Conservation (phyloP, 2,888 invertebrate species). For the Disparrhopalites patrizii region DNA sequence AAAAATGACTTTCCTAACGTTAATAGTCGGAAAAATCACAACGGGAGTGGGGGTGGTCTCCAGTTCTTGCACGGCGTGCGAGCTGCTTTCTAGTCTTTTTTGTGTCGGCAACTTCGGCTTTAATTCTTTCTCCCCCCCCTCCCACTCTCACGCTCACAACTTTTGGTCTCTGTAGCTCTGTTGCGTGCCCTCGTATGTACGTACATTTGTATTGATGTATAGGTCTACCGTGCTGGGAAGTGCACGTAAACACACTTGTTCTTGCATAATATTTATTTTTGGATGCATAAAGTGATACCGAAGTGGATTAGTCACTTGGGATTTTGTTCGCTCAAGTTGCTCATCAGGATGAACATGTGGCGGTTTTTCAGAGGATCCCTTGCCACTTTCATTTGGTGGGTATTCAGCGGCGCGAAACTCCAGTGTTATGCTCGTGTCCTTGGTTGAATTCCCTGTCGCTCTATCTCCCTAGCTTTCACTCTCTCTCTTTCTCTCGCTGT, state of each 20-base stretch:
- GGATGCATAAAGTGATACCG: slow-evolving; percentile 26
- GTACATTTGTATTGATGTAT: too few species aligned
- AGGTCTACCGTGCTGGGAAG: too few species aligned
- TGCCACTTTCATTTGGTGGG: slow-evolving; percentile 23
- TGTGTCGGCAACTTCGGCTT: too few species aligned
- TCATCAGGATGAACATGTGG: slow-evolving; percentile 27
- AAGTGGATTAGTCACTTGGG: slow-evolving; percentile 29
- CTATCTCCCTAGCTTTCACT: not conserved
- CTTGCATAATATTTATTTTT: slow-evolving; percentile 27
- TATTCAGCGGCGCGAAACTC: slow-evolving; percentile 11
- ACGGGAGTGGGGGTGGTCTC: not conserved
- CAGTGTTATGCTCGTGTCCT: not conserved
- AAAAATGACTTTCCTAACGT: slow-evolving; percentile 22
- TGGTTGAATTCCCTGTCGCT: not conserved
- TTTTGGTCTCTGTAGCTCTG: too few species aligned
- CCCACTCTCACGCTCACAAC: not conserved
- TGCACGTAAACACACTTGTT: not conserved
- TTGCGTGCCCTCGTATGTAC: not conserved
- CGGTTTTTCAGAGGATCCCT: slow-evolving; percentile 22
- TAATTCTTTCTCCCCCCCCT: too few species aligned
- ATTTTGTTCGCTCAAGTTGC: slow-evolving; percentile 25
- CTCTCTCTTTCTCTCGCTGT: not conserved
- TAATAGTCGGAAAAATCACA: slow-evolving; percentile 15
- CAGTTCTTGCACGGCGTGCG: too few species aligned
- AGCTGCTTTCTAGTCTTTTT: not conserved